Evolutionary conservation across 2,888 invertebrate species (phyloP), one percentile per base, ranked within the genome.

Genomic region (Rhogogaster chlorosoma): DNA sequence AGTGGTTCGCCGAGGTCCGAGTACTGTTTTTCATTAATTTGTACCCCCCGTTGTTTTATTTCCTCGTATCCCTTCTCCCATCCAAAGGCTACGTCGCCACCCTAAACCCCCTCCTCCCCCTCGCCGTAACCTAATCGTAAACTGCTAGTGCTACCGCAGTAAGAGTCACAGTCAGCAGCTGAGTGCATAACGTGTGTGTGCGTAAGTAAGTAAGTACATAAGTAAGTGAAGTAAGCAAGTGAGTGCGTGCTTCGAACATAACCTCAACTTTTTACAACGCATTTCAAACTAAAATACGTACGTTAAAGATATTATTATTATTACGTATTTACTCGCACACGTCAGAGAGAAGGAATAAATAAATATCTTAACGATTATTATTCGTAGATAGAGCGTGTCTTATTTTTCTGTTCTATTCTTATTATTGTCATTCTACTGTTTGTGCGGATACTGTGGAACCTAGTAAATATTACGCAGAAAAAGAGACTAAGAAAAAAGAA

Each of bases 11-110:
- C 36, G 75, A 29, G 75, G 22, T 57, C 78, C 36, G 26, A 45
- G 64, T 29, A 78, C 29, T 32, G 61, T 78, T 78, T 84, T 84
- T 42, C 84, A 32, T 78, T 84, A 75, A 77, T 84, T 84, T 80
- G 6, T 49, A 67, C 67, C 67, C 57, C 45, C 78, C 84, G 84
- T 84, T 84, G 77, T 77, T 84, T 84, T 80, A 64, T 84, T 75
- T 64, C 73, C 36, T 29, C 83, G 12, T 29, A 67, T 67, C 67
- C 22, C 29, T 67, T 15, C 32, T 32, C 15, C 12, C 53, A 18
- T 18, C 67, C 29, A 15, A 57, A 22, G 57, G 22, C 29, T 45
- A 18, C 75, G 71, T 42, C 38, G 42, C 42, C 71, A 73, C 42
- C 71, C 70, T 4, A 32, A 32, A 36, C 15, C 36, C 38, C 26